These are phyloP conservation scores for Drosophila jambulina DNA, from an alignment of 1,140 invertebrate genomes.

Conservation along the genomic window DNA sequence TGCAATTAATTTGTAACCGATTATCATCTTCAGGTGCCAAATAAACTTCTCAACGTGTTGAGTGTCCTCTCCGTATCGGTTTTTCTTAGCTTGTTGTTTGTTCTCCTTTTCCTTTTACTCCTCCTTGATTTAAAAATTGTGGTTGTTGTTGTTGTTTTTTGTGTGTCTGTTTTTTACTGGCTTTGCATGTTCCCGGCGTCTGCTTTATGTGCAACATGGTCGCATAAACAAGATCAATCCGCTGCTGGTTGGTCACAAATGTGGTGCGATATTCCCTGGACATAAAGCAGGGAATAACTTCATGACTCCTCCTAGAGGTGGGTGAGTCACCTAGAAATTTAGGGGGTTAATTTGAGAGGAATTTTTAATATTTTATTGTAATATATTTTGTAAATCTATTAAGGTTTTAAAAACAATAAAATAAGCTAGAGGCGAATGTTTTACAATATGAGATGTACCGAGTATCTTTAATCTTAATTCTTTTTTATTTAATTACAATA, in stretches of 20 bases:
- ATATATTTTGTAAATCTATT: background rate
- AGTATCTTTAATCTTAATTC: no score
- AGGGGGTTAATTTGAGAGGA: no score
- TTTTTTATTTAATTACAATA: background rate
- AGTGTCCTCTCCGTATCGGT: conserved; percentile 65
- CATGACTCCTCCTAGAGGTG: conserved; percentile 21
- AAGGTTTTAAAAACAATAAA: background rate
- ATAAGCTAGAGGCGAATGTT: no score
- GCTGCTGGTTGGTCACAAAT: conserved; percentile 53
- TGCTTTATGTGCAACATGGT: conserved; percentile 82
- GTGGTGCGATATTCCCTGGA: conserved; percentile 46
- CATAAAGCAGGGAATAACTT: conserved; percentile 39
- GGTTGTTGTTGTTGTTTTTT: conserved; percentile 8
- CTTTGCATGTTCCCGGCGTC: conserved; percentile 67
- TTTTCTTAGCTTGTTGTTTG: conserved; percentile 44
- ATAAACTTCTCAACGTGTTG: conserved; percentile 84
- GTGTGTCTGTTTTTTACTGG: conserved; percentile 16
- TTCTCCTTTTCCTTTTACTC: conserved; percentile 46
- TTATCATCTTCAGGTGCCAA: conserved; percentile 85
- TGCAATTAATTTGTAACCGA: conserved; percentile 85
- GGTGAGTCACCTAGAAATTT: background rate
- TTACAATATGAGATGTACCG: no score
- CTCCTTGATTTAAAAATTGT: conserved; percentile 14
- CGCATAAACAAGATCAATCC: conserved; percentile 80
- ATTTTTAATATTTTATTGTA: no score